phyloP scores from a whole-genome alignment of 1,140 invertebrate species.

The Sminthurides bifidus region DNA sequence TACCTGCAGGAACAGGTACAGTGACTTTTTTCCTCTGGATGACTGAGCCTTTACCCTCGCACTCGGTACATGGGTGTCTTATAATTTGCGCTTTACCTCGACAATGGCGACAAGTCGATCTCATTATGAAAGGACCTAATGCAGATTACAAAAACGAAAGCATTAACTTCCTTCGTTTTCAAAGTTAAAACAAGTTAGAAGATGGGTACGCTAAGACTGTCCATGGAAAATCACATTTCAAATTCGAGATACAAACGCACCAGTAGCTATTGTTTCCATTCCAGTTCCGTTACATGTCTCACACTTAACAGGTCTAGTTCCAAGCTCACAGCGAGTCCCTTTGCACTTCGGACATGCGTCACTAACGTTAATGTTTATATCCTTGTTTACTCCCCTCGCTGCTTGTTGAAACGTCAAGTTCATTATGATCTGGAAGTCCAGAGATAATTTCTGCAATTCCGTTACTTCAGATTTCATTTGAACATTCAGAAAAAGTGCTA shows the following conservation, averaged over 20 bases:
- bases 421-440: slow-evolving; percentile 64
- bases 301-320: slow-evolving; percentile 75
- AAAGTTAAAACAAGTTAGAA: slow-evolving; percentile 6
- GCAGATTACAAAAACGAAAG: slow-evolving; percentile 6
- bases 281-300: slow-evolving; percentile 94
- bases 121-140: slow-evolving; percentile 89
- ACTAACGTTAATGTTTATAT: slow-evolving; percentile 78
- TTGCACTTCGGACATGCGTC: slow-evolving; percentile 83
- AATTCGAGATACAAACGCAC: slow-evolving; percentile 25
- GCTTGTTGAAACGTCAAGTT: slow-evolving; percentile 91
- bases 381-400: slow-evolving; percentile 88
- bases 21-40: slow-evolving; percentile 80
- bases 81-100: slow-evolving; percentile 76
- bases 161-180: slow-evolving; percentile 2
- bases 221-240: not conserved
- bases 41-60: slow-evolving; percentile 82
- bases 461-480: slow-evolving; percentile 4
- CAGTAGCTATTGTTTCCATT: slow-evolving; percentile 77
- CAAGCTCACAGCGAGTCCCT: slow-evolving; percentile 71
- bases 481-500: not conserved
- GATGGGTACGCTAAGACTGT: not conserved
- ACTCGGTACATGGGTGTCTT: slow-evolving; percentile 81
- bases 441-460: too few relatives aligned
- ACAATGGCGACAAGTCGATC: slow-evolving; percentile 87
- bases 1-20: slow-evolving; percentile 90